phyloP scores from a whole-genome alignment of 2,888 invertebrate species.

The Chrysolina haemoptera region DNA sequence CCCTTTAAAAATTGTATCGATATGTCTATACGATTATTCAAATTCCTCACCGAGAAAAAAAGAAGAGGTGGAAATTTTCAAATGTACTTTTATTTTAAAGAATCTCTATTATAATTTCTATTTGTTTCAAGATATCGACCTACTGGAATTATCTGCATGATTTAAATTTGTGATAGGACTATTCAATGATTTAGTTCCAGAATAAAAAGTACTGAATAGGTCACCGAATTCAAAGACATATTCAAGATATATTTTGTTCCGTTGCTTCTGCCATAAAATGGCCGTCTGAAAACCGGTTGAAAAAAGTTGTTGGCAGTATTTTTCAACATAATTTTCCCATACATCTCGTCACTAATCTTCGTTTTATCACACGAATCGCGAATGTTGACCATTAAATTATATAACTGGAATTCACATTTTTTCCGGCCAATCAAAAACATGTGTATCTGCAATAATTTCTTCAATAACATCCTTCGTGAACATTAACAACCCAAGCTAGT shows the following conservation, averaged over 20 bases:
- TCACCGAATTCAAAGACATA: not conserved
- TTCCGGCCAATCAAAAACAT: conserved; percentile 7
- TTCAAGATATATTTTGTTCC: not conserved
- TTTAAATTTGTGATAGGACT: no score
- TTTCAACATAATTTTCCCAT: not conserved
- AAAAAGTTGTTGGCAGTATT: not conserved
- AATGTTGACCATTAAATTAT: conserved; percentile 14
- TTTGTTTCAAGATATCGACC: no score
- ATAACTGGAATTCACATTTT: conserved; percentile 31
- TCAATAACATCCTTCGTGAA: conserved; percentile 28
- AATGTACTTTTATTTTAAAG: no score
- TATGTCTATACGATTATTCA: not conserved
- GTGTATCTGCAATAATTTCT: conserved; percentile 27
- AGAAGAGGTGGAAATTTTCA: no score
- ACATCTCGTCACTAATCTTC: not conserved
- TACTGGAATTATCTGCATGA: no score
- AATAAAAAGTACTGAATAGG: not conserved
- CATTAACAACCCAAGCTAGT: conserved; percentile 18
- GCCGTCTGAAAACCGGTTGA: conserved; percentile 4
- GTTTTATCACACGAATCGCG: conserved; percentile 13
- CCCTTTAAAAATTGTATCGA: not conserved
- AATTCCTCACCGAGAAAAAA: not conserved
- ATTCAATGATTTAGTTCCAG: not conserved
- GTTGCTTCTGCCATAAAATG: conserved; percentile 1
- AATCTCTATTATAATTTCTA: no score